Conservation (phyloP, 2,797 vertebrate species). For the Pteropus rufus region DNA sequence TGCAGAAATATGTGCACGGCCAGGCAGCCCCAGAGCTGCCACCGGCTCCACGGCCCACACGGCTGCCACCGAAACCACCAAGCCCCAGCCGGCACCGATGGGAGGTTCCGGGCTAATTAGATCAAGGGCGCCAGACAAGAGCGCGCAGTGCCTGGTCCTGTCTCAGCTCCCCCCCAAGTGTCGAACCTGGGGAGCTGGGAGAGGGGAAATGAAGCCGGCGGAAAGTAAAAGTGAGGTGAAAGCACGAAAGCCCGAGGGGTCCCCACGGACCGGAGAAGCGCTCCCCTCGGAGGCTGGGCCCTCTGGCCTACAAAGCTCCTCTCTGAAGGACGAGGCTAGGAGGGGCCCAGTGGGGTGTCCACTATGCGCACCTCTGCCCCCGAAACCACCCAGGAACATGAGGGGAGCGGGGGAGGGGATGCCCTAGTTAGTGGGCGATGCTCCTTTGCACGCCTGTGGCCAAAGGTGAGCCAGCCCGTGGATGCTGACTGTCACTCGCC, state of each 20-base stretch:
- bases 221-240: slow-evolving; percentile 75
- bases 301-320: slow-evolving; percentile 83
- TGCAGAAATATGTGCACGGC: slow-evolving; percentile 65
- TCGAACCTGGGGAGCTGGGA: slow-evolving; percentile 68
- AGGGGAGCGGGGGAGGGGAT: slow-evolving; percentile 59
- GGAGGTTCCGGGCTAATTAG: slow-evolving; percentile 4
- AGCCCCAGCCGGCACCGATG: neutral
- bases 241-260: slow-evolving; percentile 76
- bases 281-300: slow-evolving; percentile 78
- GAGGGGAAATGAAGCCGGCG: slow-evolving; percentile 44
- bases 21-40: slow-evolving; percentile 15
- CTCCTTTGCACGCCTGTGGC: slow-evolving; percentile 66
- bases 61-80: slow-evolving; percentile 49
- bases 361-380: slow-evolving; percentile 80
- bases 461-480: slow-evolving; percentile 68
- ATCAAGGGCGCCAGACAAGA: slow-evolving; percentile 64
- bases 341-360: slow-evolving; percentile 76
- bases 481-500: slow-evolving; percentile 60
- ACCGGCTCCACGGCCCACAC: slow-evolving; percentile 47
- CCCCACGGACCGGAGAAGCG: slow-evolving; percentile 76
- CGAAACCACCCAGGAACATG: slow-evolving; percentile 78
- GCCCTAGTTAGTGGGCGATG: slow-evolving; percentile 79
- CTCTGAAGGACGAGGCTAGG: slow-evolving; percentile 79
- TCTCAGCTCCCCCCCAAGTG: slow-evolving; percentile 10
- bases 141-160: slow-evolving; percentile 21